Evolutionary conservation across 2,888 invertebrate genomes (phyloP).

Genomic region (Apantesis nais): DNA sequence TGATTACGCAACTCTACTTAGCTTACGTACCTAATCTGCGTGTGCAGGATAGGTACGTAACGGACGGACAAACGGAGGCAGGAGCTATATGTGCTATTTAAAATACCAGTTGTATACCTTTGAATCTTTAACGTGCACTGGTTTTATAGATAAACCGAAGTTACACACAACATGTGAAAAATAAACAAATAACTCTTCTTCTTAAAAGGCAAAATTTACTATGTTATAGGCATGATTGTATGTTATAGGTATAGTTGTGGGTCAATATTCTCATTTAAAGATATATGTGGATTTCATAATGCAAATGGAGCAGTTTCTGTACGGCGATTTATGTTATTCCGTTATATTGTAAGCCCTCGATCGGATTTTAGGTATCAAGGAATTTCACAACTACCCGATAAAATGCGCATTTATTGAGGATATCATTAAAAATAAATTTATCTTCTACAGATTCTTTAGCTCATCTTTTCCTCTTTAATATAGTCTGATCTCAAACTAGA

Average conservation of each 20-base stretch:
- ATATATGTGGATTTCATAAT: not conserved
- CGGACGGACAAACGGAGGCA: slow-evolving; percentile 31
- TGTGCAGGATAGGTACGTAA: slow-evolving; percentile 41
- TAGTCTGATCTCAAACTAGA: too few species aligned
- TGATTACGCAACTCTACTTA: slow-evolving; percentile 35
- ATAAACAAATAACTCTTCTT: not conserved
- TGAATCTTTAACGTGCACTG: slow-evolving; percentile 23
- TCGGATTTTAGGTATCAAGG: not conserved
- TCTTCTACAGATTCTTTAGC: too few species aligned
- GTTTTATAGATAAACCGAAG: slow-evolving; percentile 3
- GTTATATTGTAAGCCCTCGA: not conserved
- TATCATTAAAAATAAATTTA: too few species aligned
- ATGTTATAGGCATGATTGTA: not conserved
- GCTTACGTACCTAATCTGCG: slow-evolving; percentile 38
- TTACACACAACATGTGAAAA: not conserved
- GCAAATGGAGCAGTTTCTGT: not conserved
- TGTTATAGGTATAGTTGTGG: too few species aligned
- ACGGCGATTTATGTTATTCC: not conserved
- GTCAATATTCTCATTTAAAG: not conserved
- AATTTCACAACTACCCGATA: not conserved
- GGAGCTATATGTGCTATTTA: not conserved
- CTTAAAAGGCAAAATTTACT: not conserved
- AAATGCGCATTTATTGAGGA: not conserved
- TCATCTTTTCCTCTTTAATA: too few species aligned
- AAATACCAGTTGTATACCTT: slow-evolving; percentile 17